A percentile compares a stretch with the other conserved stretches of the same genome.
phyloP scores from a whole-genome alignment of 2,797 vertebrate species.

The Tachyglossus aculeatus region DNA sequence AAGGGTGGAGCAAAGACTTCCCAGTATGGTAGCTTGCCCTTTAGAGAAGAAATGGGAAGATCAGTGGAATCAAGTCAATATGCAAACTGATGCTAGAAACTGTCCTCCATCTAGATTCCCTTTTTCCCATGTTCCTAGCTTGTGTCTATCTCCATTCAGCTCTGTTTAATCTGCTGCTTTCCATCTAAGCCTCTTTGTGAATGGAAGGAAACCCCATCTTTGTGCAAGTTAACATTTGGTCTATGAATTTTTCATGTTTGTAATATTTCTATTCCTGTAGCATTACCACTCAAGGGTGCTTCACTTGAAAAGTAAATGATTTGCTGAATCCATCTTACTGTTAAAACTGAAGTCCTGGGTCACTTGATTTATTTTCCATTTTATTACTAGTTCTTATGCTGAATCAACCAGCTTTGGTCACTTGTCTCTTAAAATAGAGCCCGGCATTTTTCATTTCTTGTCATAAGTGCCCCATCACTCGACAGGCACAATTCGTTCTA shows the following conservation, averaged over 20 bases:
- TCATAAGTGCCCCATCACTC: constrained; percentile 1
- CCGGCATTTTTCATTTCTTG: constrained; percentile 16
- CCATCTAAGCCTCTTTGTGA: neutral
- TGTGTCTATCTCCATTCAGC: neutral
- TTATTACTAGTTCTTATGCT: neutral
- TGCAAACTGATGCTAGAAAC: no score
- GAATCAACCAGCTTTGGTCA: constrained; percentile 6
- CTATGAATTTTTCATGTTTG: constrained; percentile 32
- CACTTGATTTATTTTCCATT: constrained; percentile 33
- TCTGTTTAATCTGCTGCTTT: constrained; percentile 4
- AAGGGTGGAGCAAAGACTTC: no score
- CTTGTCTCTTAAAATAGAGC: neutral
- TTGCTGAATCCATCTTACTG: neutral
- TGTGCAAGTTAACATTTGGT: constrained; percentile 12
- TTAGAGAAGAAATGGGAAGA: neutral
- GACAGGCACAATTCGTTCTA: neutral
- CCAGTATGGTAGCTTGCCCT: no score
- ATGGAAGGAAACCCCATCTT: neutral
- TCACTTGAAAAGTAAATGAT: constrained; percentile 42
- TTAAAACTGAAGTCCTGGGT: constrained; percentile 33
- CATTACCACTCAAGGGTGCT: constrained; percentile 22
- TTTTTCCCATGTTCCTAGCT: neutral
- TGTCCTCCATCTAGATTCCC: no score
- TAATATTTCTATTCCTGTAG: constrained; percentile 47
- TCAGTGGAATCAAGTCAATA: neutral